These are phyloP conservation scores for Cephalopachus bancanus DNA, from an alignment of 2,797 vertebrate species.

Conservation along the genomic window DNA sequence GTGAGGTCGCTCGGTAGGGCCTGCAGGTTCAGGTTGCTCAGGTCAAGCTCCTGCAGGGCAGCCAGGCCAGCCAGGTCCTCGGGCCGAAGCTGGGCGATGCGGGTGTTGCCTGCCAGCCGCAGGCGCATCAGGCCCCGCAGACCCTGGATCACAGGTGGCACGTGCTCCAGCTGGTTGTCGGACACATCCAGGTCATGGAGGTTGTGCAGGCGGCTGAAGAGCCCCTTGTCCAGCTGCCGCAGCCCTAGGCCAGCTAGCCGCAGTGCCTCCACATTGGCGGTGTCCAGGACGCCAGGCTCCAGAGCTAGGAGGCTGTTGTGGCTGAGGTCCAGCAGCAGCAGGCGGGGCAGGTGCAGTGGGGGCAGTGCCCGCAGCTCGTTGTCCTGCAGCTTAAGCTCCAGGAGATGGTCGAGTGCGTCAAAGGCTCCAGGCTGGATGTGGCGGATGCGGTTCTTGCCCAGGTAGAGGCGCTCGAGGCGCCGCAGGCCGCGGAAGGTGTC, in stretches of 20 bases:
- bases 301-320: constrained; percentile 92
- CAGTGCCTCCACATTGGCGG: constrained; percentile 94
- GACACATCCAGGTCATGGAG: constrained; percentile 96
- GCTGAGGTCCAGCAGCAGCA: constrained; percentile 96
- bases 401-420: constrained; percentile 91
- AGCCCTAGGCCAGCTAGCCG: constrained; percentile 93
- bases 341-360: constrained; percentile 90
- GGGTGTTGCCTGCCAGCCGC: constrained; percentile 93
- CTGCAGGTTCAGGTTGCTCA: constrained; percentile 95
- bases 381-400: constrained; percentile 96
- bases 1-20: constrained; percentile 93
- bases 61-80: constrained; percentile 92
- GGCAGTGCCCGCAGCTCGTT: constrained; percentile 93
- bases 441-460: constrained; percentile 94
- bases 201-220: constrained; percentile 92
- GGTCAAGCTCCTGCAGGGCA: constrained; percentile 94
- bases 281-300: constrained; percentile 89
- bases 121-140: constrained; percentile 93
- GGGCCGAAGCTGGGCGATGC: constrained; percentile 90
- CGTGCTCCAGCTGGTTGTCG: constrained; percentile 92
- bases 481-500: constrained; percentile 95
- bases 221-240: constrained; percentile 90
- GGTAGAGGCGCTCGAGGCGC: constrained; percentile 96
- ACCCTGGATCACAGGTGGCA: constrained; percentile 90
- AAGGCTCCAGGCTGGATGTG: constrained; percentile 95